phyloP scores from a whole-genome alignment of 2,113 vertebrate species.

The Bettongia penicillata region DNA sequence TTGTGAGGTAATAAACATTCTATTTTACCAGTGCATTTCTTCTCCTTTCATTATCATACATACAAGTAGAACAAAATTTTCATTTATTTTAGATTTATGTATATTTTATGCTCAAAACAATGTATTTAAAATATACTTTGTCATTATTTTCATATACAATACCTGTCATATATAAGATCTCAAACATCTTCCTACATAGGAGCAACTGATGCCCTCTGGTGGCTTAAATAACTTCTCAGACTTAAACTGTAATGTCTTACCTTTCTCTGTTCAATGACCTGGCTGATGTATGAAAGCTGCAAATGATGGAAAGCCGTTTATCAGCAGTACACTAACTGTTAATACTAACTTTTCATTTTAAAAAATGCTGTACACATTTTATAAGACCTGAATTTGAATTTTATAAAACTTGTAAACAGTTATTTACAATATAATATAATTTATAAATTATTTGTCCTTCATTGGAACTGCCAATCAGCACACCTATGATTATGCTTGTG shows the following conservation, averaged over 20 bases:
- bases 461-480: constrained; percentile 69
- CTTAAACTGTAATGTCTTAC: constrained; percentile 74
- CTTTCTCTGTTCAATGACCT: constrained; percentile 77
- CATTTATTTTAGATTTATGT: constrained; percentile 72
- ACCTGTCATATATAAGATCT: constrained; percentile 76
- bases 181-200: constrained; percentile 79
- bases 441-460: constrained; percentile 87
- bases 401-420: constrained; percentile 86
- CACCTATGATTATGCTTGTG: constrained; percentile 48
- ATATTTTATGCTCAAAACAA: constrained; percentile 81
- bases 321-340: constrained; percentile 78
- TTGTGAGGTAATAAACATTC: constrained; percentile 85
- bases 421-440: constrained; percentile 88
- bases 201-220: constrained; percentile 84
- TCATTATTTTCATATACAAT: constrained; percentile 81
- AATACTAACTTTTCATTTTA: constrained; percentile 82
- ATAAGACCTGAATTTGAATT: constrained; percentile 81
- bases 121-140: constrained; percentile 87
- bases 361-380: constrained; percentile 86
- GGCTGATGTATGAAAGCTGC: constrained; percentile 77
- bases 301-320: constrained; percentile 73
- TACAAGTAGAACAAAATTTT: constrained; percentile 69
- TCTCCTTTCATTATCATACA: constrained; percentile 73
- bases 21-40: constrained; percentile 76
- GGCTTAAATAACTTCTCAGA: constrained; percentile 81